phyloP scores from a whole-genome alignment of 2,797 vertebrate species.

The Fistularia commersonii region DNA sequence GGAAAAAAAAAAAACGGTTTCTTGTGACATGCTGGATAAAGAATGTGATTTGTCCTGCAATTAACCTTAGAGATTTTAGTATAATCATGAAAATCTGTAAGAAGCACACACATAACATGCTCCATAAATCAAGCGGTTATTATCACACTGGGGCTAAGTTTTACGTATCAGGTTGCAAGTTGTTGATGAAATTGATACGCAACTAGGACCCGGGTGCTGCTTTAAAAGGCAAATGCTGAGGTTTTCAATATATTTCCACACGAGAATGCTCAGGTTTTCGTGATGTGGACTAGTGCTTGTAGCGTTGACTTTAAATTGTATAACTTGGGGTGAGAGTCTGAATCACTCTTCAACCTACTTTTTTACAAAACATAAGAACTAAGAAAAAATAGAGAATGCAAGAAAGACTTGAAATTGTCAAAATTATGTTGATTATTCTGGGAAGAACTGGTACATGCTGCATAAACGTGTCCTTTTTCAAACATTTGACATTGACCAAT shows the following conservation, averaged over 20 bases:
- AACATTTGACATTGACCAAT: conserved; percentile 2
- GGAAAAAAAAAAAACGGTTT: too few species aligned
- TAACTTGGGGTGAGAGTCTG: conserved; percentile 9
- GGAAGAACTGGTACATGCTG: conserved; percentile 8
- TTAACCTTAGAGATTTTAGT: not conserved
- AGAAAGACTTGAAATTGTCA: too few species aligned
- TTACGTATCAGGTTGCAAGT: conserved; percentile 11
- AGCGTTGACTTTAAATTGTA: not conserved
- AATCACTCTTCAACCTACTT: not conserved
- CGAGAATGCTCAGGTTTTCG: not conserved
- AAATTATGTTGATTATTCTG: conserved; percentile 18
- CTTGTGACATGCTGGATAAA: not conserved
- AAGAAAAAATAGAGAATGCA: too few species aligned
- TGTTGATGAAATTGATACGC: conserved; percentile 6
- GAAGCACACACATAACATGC: conserved; percentile 3
- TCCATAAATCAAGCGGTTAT: conserved; percentile 21
- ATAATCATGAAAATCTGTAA: not conserved
- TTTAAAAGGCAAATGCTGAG: conserved; percentile 1
- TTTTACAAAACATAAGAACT: not conserved
- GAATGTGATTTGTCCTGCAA: conserved; percentile 2
- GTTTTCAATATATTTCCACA: conserved; percentile 2
- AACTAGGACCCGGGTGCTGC: conserved; percentile 4
- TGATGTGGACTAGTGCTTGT: conserved; percentile 4
- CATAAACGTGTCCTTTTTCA: conserved; percentile 16
- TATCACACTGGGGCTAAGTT: conserved; percentile 9